Evolutionary conservation across 23 tunicate genomes (phyloP).

Genomic region (Ascidia mentula): DNA sequence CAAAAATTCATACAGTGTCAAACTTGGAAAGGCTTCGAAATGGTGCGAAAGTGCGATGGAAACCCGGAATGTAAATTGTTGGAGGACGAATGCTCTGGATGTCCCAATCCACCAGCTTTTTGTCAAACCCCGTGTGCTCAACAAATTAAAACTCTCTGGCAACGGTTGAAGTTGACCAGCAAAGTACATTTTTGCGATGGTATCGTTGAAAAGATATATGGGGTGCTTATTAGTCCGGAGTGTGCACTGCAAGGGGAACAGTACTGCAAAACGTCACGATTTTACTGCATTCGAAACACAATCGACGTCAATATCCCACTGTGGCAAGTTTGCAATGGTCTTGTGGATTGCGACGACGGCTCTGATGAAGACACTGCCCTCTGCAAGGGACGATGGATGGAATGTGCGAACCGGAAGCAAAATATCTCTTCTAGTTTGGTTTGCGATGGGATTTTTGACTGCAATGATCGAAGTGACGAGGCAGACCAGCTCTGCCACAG

Average conservation of each 20-base stretch:
- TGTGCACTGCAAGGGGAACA: neutral
- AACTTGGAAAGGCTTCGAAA: neutral
- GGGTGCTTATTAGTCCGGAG: neutral
- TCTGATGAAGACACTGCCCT: neutral
- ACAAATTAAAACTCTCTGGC: neutral
- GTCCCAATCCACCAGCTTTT: neutral
- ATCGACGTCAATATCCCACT: too few species aligned
- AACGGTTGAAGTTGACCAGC: neutral
- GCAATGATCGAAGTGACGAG: neutral
- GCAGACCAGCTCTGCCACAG: neutral
- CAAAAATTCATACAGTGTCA: neutral
- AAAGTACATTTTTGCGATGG: neutral
- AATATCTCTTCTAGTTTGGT: neutral
- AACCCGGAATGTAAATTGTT: neutral
- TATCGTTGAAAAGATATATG: neutral
- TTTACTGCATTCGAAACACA: neutral
- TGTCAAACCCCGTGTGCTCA: neutral
- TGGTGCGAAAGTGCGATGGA: neutral
- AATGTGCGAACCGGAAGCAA: neutral
- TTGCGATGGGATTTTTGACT: slow-evolving; percentile 1
- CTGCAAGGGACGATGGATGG: neutral
- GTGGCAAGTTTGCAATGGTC: neutral
- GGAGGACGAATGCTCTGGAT: neutral
- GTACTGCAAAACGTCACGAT: neutral
- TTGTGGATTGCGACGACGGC: slow-evolving; percentile 3